These are phyloP conservation scores for Melanotaenia maccullochi DNA, from an alignment of 2,797 vertebrate genomes.

Conservation along the genomic window DNA sequence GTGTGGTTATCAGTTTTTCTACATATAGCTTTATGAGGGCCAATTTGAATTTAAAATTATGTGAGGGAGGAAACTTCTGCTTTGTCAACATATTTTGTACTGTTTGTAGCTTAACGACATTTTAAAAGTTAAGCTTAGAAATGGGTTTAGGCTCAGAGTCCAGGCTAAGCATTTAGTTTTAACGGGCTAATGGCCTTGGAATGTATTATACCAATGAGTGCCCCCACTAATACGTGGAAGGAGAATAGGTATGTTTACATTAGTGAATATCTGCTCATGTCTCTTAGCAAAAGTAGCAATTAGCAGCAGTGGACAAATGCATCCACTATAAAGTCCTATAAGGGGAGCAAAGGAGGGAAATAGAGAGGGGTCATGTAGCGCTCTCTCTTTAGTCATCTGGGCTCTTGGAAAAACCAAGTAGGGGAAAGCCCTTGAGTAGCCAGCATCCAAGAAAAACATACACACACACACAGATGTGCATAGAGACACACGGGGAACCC, in stretches of 20 bases:
- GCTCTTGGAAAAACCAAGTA: slow-evolving; percentile 76
- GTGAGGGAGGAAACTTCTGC: background rate
- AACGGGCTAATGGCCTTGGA: background rate
- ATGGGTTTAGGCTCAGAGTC: background rate
- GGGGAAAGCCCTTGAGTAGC: slow-evolving; percentile 76
- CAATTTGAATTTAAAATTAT: background rate
- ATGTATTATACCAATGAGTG: background rate
- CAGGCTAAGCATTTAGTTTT: background rate
- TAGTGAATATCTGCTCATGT: slow-evolving; percentile 38
- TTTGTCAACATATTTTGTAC: background rate
- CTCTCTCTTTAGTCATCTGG: slow-evolving; percentile 40
- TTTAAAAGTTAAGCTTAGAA: background rate
- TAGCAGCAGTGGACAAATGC: slow-evolving; percentile 49
- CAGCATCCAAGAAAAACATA: slow-evolving; percentile 73
- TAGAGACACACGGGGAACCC: slow-evolving; percentile 59
- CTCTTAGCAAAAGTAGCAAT: slow-evolving; percentile 32
- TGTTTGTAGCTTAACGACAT: background rate
- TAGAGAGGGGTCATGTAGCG: slow-evolving; percentile 42
- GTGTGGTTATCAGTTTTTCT: background rate
- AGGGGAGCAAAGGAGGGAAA: slow-evolving; percentile 45
- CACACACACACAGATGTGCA: slow-evolving; percentile 29
- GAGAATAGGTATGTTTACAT: background rate
- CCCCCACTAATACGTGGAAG: slow-evolving; percentile 24
- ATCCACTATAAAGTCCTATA: slow-evolving; percentile 53
- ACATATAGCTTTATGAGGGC: background rate